These are phyloP conservation scores for Halichoerus grypus DNA, from an alignment of 2,113 vertebrate species.

Conservation along the genomic window DNA sequence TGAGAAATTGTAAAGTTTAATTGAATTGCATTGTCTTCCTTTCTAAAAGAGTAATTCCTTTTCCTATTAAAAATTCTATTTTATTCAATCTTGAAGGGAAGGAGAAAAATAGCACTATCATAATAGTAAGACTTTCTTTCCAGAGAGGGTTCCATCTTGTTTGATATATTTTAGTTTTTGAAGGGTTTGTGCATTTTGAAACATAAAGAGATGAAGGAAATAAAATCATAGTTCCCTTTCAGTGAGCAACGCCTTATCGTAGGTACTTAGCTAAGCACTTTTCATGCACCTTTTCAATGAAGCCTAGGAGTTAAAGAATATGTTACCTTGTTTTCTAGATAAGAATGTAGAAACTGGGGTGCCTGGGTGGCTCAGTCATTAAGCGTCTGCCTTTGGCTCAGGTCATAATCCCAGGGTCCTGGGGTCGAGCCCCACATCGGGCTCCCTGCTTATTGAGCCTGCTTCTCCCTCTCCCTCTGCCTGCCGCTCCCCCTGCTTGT, in stretches of 20 bases:
- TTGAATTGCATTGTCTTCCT: background rate
- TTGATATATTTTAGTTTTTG: background rate
- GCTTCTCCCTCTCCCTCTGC: no score
- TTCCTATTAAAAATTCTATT: slow-evolving; percentile 20
- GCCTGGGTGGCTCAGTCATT: no score
- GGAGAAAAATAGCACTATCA: background rate
- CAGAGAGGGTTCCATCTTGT: background rate
- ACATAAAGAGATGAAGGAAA: background rate
- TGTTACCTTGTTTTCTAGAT: background rate
- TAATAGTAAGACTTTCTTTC: background rate
- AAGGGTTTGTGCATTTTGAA: background rate
- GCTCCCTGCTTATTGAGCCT: no score
- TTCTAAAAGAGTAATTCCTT: slow-evolving; percentile 30
- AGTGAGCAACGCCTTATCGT: background rate
- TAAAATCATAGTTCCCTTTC: background rate
- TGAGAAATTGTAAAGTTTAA: slow-evolving; percentile 10
- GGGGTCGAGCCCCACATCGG: no score
- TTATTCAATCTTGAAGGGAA: background rate
- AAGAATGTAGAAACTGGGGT: background rate
- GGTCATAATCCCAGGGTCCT: no score
- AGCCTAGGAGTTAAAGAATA: background rate
- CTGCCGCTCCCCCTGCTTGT: no score
- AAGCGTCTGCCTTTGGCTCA: no score
- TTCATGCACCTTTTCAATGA: background rate
- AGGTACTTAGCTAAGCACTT: background rate